phyloP scores from a whole-genome alignment of 1,140 invertebrate species.

The Rhagoletis zephyria region DNA sequence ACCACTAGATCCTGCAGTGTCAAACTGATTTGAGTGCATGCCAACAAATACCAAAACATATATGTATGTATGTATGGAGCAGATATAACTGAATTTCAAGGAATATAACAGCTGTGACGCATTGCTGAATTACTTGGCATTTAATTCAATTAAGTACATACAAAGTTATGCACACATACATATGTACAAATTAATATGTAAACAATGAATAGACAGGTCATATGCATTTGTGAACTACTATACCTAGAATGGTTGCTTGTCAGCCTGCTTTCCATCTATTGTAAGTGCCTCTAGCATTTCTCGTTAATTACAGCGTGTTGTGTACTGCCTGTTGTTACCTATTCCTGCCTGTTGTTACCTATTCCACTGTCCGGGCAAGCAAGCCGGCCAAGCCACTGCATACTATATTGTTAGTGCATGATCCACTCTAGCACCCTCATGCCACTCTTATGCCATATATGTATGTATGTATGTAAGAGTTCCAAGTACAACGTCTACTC shows the following conservation, averaged over 20 bases:
- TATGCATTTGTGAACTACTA: not conserved
- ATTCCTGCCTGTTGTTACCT: no score
- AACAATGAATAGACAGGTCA: no score
- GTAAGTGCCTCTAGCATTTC: not conserved
- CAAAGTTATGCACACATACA: not conserved
- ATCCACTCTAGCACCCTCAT: not conserved
- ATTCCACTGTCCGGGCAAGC: not conserved
- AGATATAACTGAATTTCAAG: no score
- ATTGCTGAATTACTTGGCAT: not conserved
- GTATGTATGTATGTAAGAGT: no score
- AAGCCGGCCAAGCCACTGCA: not conserved
- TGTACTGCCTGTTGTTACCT: not conserved
- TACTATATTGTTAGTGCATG: not conserved
- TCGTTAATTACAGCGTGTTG: not conserved
- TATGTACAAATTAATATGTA: not conserved
- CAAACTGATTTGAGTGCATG: no score
- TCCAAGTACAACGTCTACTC: not conserved
- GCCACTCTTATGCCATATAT: not conserved
- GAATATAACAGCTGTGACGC: not conserved
- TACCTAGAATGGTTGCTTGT: not conserved
- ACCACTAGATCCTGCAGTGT: no score
- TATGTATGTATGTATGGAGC: no score
- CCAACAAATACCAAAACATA: no score
- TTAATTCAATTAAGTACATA: constrained; percentile 1
- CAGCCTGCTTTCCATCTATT: not conserved